Conservation (phyloP, 2,113 vertebrate species). For the Martes martes region DNA sequence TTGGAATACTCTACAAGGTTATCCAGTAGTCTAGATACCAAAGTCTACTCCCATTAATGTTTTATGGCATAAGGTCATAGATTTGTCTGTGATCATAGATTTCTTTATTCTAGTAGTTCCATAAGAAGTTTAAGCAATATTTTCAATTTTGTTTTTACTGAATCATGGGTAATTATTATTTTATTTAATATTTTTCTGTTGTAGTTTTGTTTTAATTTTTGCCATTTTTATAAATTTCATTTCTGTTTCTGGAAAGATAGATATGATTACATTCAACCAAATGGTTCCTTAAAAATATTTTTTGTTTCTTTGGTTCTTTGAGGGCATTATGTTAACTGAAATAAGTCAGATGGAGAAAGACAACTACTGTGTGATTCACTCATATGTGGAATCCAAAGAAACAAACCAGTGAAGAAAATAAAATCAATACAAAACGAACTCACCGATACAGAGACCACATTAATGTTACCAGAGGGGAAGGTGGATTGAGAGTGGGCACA, state of each 20-base stretch:
- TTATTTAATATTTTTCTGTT: background rate
- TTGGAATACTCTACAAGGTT: background rate
- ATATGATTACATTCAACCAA: background rate
- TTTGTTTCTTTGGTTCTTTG: background rate
- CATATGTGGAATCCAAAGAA: background rate
- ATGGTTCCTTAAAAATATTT: background rate
- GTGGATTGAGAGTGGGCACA: background rate
- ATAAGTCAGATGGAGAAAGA: background rate
- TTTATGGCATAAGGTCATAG: background rate
- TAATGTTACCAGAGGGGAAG: background rate
- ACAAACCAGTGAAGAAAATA: background rate
- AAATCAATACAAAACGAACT: background rate
- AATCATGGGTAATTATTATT: background rate
- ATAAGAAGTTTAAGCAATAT: background rate
- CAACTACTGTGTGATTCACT: background rate
- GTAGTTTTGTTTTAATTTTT: background rate
- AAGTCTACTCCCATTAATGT: background rate
- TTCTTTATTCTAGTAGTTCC: background rate
- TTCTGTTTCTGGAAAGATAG: background rate
- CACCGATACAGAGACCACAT: background rate
- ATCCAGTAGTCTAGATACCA: background rate
- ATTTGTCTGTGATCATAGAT: background rate
- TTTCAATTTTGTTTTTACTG: background rate
- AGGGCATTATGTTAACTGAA: background rate
- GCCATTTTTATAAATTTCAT: background rate